Evolutionary conservation across 64 coral and sea anemone genomes (phyloP).

Genomic region (Stichodactyla mertensii): DNA sequence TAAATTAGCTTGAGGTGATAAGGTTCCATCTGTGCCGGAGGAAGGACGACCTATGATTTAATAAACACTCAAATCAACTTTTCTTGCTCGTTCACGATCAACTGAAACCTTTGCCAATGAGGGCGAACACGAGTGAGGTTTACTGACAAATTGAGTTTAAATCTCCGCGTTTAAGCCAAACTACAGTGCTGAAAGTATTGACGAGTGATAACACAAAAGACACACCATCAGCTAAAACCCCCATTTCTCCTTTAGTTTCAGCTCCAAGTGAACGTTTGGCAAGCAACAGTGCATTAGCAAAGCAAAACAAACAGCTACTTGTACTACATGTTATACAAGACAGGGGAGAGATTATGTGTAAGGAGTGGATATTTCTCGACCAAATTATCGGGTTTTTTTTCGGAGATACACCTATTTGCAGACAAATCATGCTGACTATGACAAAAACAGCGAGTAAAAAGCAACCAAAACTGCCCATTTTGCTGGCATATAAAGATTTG

Average conservation of each 20-base stretch:
- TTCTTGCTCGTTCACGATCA: neutral
- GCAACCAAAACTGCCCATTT: no score
- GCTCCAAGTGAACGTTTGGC: slow-evolving; percentile 23
- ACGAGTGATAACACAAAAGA: neutral
- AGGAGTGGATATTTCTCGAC: no score
- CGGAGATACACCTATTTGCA: no score
- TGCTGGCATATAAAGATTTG: no score
- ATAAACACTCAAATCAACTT: slow-evolving; percentile 28
- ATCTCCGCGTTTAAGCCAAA: slow-evolving; percentile 10
- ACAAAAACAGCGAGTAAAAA: no score
- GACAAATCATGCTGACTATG: no score
- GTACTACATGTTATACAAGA: neutral
- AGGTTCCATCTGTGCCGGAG: slow-evolving; percentile 47
- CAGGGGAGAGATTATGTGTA: no score
- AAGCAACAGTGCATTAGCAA: slow-evolving; percentile 7
- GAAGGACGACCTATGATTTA: slow-evolving; percentile 59
- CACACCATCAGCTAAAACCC: slow-evolving; percentile 22
- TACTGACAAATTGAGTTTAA: neutral
- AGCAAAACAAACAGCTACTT: neutral
- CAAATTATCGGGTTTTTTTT: no score
- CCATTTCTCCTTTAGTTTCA: slow-evolving; percentile 28
- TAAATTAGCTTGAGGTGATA: slow-evolving; percentile 79
- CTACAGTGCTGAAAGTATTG: slow-evolving; percentile 22
- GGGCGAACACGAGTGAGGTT: neutral
- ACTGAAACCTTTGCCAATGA: neutral